These are phyloP conservation scores for Eupeodes latifasciatus DNA, from an alignment of 2,888 invertebrate species.

Conservation along the genomic window DNA sequence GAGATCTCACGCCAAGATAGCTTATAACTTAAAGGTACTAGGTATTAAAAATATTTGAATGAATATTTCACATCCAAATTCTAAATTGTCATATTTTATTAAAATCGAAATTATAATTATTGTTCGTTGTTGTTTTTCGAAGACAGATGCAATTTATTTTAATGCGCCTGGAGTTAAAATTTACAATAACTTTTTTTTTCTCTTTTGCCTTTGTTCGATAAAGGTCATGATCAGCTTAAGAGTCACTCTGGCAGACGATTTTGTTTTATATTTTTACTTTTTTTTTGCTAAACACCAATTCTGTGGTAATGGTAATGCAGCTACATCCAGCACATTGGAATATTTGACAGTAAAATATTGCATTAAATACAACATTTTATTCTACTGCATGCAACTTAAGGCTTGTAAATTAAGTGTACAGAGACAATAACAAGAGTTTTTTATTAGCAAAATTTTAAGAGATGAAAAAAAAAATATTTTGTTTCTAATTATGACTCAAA, in stretches of 20 bases:
- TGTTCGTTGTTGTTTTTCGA: conserved; percentile 13
- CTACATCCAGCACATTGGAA: neutral
- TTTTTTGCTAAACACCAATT: neutral
- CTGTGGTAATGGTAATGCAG: neutral
- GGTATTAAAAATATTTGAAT: too few species aligned
- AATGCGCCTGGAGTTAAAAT: conserved; percentile 54
- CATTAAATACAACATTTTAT: too few species aligned
- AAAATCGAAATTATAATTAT: conserved; percentile 39
- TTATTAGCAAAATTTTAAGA: neutral
- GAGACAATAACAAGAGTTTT: too few species aligned
- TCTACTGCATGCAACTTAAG: too few species aligned
- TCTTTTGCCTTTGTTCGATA: conserved; percentile 52
- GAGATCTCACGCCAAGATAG: conserved; percentile 11
- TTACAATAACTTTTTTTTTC: conserved; percentile 54
- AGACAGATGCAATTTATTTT: conserved; percentile 45
- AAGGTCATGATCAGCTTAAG: conserved; percentile 69
- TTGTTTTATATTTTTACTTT: conserved; percentile 24
- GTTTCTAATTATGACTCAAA: too few species aligned
- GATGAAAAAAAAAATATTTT: neutral
- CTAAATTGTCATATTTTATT: conserved; percentile 41
- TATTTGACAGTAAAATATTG: neutral
- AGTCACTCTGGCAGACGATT: conserved; percentile 39
- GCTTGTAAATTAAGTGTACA: too few species aligned
- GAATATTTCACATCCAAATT: neutral
- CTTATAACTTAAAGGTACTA: neutral